phyloP scores from a whole-genome alignment of 35 echinoderm and acorn worm genomes.

The Hemicentrotus pulcherrimus region DNA sequence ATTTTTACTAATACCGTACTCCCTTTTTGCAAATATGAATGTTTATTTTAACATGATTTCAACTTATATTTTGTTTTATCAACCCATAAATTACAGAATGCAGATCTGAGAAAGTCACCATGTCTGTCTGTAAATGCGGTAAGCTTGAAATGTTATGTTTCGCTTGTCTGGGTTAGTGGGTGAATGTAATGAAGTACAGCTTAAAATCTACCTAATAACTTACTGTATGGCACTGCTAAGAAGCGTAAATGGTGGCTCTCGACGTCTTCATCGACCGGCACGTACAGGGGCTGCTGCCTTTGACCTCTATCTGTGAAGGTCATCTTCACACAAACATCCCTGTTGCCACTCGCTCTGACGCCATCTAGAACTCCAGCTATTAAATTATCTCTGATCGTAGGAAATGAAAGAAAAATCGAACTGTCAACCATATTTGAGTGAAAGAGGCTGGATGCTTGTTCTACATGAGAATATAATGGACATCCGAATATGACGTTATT shows the following conservation, averaged over 20 bases:
- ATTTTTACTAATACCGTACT: no score
- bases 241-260: constrained; percentile 86
- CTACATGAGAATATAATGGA: background rate
- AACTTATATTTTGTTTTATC: no score
- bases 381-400: constrained; percentile 79
- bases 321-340: constrained; percentile 95
- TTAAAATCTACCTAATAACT: constrained; percentile 21
- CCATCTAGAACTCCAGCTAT: constrained; percentile 94
- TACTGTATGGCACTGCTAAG: constrained; percentile 87
- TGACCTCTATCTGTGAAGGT: constrained; percentile 74
- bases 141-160: no score
- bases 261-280: constrained; percentile 92
- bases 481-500: no score
- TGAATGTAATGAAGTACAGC: no score
- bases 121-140: background rate
- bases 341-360: constrained; percentile 92
- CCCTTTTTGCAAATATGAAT: no score
- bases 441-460: background rate
- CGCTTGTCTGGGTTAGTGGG: no score
- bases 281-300: constrained; percentile 81
- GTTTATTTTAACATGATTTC: no score
- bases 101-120: no score
- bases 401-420: background rate
- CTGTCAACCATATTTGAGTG: background rate
- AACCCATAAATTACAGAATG: no score